Conservation (phyloP, 2,888 invertebrate genomes). For the Hirtodrosophila duncani region DNA sequence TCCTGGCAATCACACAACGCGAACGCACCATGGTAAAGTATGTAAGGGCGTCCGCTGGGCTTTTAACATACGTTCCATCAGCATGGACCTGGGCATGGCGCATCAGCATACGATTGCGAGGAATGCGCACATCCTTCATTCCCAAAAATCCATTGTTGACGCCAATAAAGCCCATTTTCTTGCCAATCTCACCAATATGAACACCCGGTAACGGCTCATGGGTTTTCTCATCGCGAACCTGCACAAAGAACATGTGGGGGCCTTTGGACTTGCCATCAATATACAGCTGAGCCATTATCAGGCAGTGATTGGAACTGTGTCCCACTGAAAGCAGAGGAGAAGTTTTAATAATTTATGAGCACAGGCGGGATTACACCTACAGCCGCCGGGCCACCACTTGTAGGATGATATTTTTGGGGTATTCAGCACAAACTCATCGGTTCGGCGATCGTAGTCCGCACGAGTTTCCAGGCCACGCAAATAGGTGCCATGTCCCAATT, state of each 20-base stretch:
- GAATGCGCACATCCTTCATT: constrained; percentile 91
- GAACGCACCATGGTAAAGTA: constrained; percentile 95
- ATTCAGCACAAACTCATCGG: constrained; percentile 90
- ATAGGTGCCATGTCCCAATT: constrained; percentile 96
- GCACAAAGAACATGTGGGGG: constrained; percentile 94
- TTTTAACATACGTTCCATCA: constrained; percentile 91
- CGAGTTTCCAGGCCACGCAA: constrained; percentile 93
- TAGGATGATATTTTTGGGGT: constrained; percentile 91
- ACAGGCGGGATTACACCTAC: constrained; percentile 81
- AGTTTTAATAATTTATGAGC: neutral
- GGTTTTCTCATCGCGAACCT: constrained; percentile 90
- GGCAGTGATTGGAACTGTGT: constrained; percentile 92
- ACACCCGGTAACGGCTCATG: constrained; percentile 92
- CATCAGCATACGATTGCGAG: constrained; percentile 93
- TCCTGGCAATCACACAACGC: constrained; percentile 88
- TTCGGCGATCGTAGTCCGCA: constrained; percentile 89
- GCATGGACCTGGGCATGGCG: constrained; percentile 93
- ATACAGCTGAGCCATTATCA: constrained; percentile 93
- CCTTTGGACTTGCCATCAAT: constrained; percentile 90
- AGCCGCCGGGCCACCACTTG: constrained; percentile 98
- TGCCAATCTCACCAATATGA: constrained; percentile 95
- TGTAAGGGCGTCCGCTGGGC: constrained; percentile 87
- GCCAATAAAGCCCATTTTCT: constrained; percentile 92
- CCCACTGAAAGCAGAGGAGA: constrained; percentile 82
- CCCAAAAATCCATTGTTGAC: constrained; percentile 96